A percentile compares a stretch with the other conserved stretches of the same genome.
These are phyloP conservation scores for Neogale vison DNA, from an alignment of 2,113 vertebrate species.

Conservation along the genomic window DNA sequence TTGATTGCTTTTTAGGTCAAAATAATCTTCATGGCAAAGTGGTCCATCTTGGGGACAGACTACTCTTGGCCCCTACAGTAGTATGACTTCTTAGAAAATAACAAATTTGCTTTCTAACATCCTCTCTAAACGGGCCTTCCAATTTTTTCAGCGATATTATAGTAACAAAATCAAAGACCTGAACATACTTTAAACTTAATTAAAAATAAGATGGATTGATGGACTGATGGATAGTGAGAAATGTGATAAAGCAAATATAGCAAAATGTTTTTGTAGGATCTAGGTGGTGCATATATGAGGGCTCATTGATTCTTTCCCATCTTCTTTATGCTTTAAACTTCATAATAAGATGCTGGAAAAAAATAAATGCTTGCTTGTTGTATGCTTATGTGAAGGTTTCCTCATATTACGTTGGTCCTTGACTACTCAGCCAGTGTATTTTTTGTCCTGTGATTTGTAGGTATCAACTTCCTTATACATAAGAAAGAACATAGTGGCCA, in stretches of 20 bases:
- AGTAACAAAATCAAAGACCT: background rate
- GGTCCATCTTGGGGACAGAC: background rate
- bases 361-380: background rate
- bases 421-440: background rate
- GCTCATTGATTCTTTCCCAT: background rate
- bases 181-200: background rate
- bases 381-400: background rate
- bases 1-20: background rate
- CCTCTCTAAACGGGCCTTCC: background rate
- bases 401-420: background rate
- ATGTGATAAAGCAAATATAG: background rate
- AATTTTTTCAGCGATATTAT: background rate
- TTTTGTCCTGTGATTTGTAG: background rate
- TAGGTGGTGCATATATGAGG: background rate
- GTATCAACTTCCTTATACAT: background rate
- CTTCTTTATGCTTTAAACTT: background rate
- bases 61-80: background rate
- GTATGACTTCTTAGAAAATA: background rate
- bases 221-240: background rate
- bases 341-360: constrained; percentile 24
- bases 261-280: background rate
- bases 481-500: background rate
- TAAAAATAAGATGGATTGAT: background rate
- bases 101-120: background rate
- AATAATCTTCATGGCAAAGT: background rate